Evolutionary conservation across 2,888 invertebrate species (phyloP), one percentile per base, ranked within the genome.

Genomic region (Drosophila nigritarsus): DNA sequence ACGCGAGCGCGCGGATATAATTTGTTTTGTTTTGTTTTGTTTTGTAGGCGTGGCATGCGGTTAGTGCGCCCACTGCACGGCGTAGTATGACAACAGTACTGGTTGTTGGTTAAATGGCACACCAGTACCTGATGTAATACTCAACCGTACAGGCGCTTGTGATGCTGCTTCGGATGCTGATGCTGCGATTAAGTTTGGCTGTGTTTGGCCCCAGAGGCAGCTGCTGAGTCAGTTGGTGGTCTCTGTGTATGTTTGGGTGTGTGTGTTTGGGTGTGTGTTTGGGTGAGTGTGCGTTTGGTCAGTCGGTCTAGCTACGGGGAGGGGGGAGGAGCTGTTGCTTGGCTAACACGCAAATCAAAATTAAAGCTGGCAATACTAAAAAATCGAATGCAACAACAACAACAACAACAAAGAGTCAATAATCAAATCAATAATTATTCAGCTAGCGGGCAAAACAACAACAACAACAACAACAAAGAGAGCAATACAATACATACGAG

Each of bases 101-200:
- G 98, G 96, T 95, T 75, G 83, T 85, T 89, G 73, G 74, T 76
- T 75, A 82, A 85, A 90, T 88, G 90, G 84, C 84, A 92, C 94
- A 97, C 98, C 98, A 98, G 98, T 98, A 98, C 98, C 98, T 98
- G 98, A 98, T 98, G 98, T 98, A 98, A 98, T 98, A 98, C 98
- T 98, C 98, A 97, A 95, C 95, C 94, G 94, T 96, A 94, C 94
- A 94, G 94, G 81, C 93, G 94, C 95, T 82, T 62, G 48, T 59
- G 49, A 34, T 50, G 49, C 54, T 62, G 53, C 62, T 38, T 18
- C 38, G 34, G 76, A 42, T 50, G 63, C 8, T n/a, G 49, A 34
- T 70, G 60, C 40, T 27, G 32, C 84, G 24, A 8, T 45, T 45
- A 24, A 15, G 45, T 50, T 65, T 34, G 56, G 65, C 55, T 60